Conservation (phyloP, 2,888 invertebrate genomes). For the Pyrocoelia pectoralis region DNA sequence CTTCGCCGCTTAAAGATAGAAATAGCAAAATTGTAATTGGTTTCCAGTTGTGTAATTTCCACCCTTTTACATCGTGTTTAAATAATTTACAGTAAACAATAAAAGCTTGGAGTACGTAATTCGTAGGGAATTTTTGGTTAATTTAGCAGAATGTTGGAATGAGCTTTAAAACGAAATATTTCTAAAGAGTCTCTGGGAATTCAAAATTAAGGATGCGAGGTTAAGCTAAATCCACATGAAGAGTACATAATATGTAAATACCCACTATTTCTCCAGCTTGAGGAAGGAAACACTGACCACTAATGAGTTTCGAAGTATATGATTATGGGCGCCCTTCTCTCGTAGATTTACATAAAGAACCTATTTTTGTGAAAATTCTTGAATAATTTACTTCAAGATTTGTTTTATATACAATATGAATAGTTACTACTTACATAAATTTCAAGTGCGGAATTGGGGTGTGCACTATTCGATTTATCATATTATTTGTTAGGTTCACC, state of each 20-base stretch:
- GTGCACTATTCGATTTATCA: background rate
- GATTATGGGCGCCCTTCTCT: constrained; percentile 20
- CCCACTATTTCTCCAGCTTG: constrained; percentile 20
- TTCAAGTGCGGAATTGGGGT: background rate
- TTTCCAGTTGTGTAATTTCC: too few species aligned
- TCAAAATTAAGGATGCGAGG: background rate
- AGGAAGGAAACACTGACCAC: constrained; percentile 34
- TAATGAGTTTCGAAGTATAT: constrained; percentile 34
- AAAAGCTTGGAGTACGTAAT: too few species aligned
- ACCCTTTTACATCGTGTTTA: too few species aligned
- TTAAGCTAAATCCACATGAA: constrained; percentile 11
- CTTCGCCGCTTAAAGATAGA: too few species aligned
- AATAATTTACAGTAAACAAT: too few species aligned
- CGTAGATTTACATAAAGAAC: constrained; percentile 31
- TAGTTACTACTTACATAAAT: constrained; percentile 1
- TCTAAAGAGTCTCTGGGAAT: too few species aligned
- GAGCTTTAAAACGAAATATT: too few species aligned
- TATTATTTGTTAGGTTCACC: constrained; percentile 5
- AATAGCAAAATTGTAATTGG: too few species aligned
- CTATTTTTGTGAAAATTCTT: constrained; percentile 20
- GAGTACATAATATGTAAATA: constrained; percentile 33
- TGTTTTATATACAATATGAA: constrained; percentile 2
- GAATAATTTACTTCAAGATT: background rate
- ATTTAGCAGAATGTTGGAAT: too few species aligned
- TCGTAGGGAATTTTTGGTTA: too few species aligned